Conservation (phyloP, 2,113 vertebrate genomes). For the Indicator maculatus region DNA sequence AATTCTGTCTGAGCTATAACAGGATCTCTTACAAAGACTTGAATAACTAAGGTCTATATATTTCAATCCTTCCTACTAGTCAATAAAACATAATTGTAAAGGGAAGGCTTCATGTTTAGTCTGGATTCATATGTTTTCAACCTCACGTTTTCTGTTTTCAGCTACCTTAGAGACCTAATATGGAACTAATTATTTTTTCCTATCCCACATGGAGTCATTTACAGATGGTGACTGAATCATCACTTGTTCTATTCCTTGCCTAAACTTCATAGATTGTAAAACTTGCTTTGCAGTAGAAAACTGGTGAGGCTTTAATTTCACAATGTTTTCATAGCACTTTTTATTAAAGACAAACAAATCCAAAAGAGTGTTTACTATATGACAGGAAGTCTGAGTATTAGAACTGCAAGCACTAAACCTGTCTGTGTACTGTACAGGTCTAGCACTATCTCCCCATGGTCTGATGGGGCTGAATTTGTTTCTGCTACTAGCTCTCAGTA, state of each 20-base stretch:
- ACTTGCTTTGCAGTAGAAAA: background rate
- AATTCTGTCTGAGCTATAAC: background rate
- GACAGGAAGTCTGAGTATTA: background rate
- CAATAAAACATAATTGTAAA: background rate
- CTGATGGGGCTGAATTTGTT: background rate
- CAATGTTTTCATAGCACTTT: background rate
- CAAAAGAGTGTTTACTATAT: background rate
- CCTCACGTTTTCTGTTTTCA: background rate
- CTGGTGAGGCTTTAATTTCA: background rate
- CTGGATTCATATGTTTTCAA: background rate
- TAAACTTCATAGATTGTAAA: background rate
- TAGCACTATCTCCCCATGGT: background rate
- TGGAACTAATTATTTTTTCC: background rate
- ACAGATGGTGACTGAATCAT: background rate
- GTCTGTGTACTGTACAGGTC: background rate
- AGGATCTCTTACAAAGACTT: background rate
- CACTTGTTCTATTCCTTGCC: background rate
- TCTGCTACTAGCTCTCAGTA: background rate
- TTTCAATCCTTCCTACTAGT: background rate
- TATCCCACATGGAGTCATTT: background rate
- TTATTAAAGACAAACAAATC: conserved; percentile 7
- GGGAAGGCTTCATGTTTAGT: background rate
- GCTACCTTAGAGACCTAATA: background rate
- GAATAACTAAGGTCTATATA: background rate
- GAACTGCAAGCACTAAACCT: background rate